Percentiles rank a stretch among this genome's conserved stretches.
These are phyloP conservation scores for Psophia crepitans DNA, from an alignment of 2,113 vertebrate species.

Conservation along the genomic window DNA sequence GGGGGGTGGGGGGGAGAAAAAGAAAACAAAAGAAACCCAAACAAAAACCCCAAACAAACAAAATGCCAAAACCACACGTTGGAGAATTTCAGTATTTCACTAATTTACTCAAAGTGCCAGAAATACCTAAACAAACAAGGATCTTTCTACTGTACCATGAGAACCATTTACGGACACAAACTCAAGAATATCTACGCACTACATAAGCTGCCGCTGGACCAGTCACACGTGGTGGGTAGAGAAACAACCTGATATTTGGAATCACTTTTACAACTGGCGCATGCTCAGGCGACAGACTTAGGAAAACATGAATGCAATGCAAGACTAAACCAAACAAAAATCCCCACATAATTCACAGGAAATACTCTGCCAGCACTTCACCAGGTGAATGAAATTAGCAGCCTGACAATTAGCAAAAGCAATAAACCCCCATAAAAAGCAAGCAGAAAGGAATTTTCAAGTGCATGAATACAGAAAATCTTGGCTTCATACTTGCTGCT, in stretches of 20 bases:
- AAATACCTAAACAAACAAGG: background rate
- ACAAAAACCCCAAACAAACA: accelerated
- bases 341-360: background rate
- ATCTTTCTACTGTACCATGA: accelerated
- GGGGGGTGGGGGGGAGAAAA: background rate
- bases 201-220: background rate
- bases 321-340: conserved; percentile 6
- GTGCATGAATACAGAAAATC: background rate
- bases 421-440: background rate
- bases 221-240: background rate
- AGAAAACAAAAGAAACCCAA: too few species aligned
- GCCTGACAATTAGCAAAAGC: background rate
- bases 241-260: background rate
- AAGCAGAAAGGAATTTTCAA: background rate
- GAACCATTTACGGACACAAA: background rate
- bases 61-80: background rate
- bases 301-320: conserved; percentile 29
- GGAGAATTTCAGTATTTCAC: background rate
- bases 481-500: background rate
- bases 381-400: conserved; percentile 8
- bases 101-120: background rate
- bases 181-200: background rate
- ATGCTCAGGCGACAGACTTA: accelerated
- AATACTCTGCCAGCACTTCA: background rate
- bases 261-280: background rate